phyloP scores from a whole-genome alignment of 2,797 vertebrate genomes.

The Helicolenus hilgendorfi region DNA sequence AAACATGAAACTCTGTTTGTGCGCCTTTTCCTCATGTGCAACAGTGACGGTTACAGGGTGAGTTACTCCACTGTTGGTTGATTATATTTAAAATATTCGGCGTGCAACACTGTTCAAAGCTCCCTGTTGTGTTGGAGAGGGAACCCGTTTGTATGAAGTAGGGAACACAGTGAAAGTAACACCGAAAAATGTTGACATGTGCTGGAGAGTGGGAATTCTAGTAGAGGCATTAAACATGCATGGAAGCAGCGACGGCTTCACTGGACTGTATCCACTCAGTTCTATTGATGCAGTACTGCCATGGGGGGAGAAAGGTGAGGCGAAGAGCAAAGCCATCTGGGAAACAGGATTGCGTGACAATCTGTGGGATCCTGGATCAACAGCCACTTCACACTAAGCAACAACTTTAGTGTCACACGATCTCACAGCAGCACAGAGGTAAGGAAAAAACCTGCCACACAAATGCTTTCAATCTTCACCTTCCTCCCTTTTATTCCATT shows the following conservation, averaged over 20 bases:
- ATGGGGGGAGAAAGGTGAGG: slow-evolving; percentile 7
- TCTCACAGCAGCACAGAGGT: slow-evolving; percentile 16
- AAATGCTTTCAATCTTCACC: slow-evolving; percentile 12
- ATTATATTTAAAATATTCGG: slow-evolving; percentile 70
- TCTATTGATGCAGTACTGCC: neutral
- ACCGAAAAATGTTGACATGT: slow-evolving; percentile 53
- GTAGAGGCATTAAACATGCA: slow-evolving; percentile 72
- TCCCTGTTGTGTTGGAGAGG: slow-evolving; percentile 12
- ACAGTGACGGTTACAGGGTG: slow-evolving; percentile 25
- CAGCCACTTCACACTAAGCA: slow-evolving; percentile 57
- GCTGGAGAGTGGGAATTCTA: slow-evolving; percentile 42
- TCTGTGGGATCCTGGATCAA: slow-evolving; percentile 33
- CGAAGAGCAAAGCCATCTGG: slow-evolving; percentile 49
- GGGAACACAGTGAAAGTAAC: slow-evolving; percentile 2
- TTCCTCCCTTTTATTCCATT: neutral
- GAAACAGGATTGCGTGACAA: slow-evolving; percentile 63
- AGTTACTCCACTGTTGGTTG: slow-evolving; percentile 19
- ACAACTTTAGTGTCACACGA: slow-evolving; percentile 42
- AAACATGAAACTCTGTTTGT: slow-evolving; percentile 76
- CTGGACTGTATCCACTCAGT: slow-evolving; percentile 25
- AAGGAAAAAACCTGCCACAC: slow-evolving; percentile 5
- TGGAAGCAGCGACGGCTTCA: slow-evolving; percentile 40
- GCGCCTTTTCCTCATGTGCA: slow-evolving; percentile 36
- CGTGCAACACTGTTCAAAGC: slow-evolving; percentile 34
- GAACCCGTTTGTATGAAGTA: slow-evolving; percentile 40